Evolutionary conservation across 1,140 invertebrate species (phyloP), one percentile per base, ranked within the genome.

Genomic region (Phenacoccus solenopsis): DNA sequence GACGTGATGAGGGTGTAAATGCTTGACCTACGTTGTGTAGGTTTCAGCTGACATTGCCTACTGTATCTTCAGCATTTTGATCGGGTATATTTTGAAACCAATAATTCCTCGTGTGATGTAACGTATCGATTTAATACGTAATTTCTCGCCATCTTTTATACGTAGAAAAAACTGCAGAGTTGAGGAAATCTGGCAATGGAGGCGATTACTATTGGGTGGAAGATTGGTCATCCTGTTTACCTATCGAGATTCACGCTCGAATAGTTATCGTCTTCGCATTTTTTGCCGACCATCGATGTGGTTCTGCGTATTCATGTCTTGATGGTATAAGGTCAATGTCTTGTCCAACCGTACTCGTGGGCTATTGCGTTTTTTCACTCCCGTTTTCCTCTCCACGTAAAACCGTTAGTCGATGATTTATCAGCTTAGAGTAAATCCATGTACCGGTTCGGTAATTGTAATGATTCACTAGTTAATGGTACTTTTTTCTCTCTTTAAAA

Each of bases 221-320:
- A 49, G 20, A 49, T n/a, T n/a, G 38, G 38, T 49, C 38, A 49
- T 49, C 38, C 38, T 49, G 38, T 49, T 49, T 49, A 49, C 38
- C 38, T 49, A 16, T 49, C 20, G 38, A n/a, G 38, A 49, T 49
- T 16, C 20, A 16, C 38, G 38, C 20, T 49, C 38, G 38, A 49
- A 13, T 32, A 32, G 30, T 7, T 32, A 13, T 49, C 5, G 5
- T 49, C 38, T 49, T 16, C 38, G 38, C 38, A 49, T 49, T 16
- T n/a, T 49, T 49, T 49, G 38, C 38, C 38, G 38, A 49, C 38
- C 38, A 49, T 49, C 38, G 38, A 49, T 49, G 38, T 49, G 38
- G 38, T 49, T 49, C 38, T 49, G 38, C 38, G 38, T 49, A 49
- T 49, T 49, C 20, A 49, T 49, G 38, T 49, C 38, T 49, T 49